Evolutionary conservation across 2,113 vertebrate genomes (phyloP), one percentile per base, ranked within the genome.

Genomic region (Seriola quinqueradiata): DNA sequence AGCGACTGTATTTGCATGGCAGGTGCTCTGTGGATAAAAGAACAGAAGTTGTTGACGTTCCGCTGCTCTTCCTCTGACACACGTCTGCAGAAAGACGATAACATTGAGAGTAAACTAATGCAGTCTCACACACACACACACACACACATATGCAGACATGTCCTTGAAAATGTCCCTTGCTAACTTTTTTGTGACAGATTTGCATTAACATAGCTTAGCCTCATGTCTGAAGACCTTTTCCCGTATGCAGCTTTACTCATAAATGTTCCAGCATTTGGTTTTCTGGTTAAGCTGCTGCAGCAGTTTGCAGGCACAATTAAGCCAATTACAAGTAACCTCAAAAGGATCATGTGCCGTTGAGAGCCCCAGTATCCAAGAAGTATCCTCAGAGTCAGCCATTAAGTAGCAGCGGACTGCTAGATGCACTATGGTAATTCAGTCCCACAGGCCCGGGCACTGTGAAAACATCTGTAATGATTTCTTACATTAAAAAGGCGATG

Each of bases 61-160:
- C 2, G 0, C 38, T 75, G 38, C 52, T 84, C 36, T 82, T 83
- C 55, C 10, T 70, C 50, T 61, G 59, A 63, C 76, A 83, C 44
- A 38, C 19, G 19, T 85, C 83, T 89, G 89, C 65, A 84, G 52
- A 57, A 68, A 70, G 86, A 87, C 79, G 89, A 91, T 83, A 87
- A 90, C 77, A 87, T 70, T 89, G 81, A 71, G 28, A 78, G 52
- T 25, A 66, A 83, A 72, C 66, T 48, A 79, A 82, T 81, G 32
- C 73, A 84, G 79, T 48, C 42, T 44, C 46, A 40, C 42, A 75
- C 60, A 70, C 55, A 28, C 40, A 77, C 46, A 25, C 59, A 61
- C 44, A 28, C 25, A 77, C 46, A 21, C 58, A 61, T 28, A 76
- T 1, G 4, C 76, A 75, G 17, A 58, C 23, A 6, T 57, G 70